Conservation (phyloP, 2,797 vertebrate genomes). For the Moxostoma hubbsi region DNA sequence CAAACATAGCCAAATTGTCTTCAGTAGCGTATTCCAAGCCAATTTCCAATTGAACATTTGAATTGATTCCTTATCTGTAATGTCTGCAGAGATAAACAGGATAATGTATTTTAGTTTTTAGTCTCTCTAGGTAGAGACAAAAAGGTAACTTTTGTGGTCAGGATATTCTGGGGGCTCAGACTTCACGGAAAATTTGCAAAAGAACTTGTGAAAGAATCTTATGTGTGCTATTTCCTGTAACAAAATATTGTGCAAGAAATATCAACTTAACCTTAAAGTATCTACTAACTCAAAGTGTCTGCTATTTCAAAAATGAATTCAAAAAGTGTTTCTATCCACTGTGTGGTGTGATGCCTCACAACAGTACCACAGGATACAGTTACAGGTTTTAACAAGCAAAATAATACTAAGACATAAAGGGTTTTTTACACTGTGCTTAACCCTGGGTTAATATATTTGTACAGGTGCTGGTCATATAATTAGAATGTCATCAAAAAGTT, state of each 20-base stretch:
- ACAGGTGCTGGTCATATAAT: too few species aligned
- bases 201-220: conserved; percentile 17
- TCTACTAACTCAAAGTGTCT: too few species aligned
- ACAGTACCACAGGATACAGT: too few species aligned
- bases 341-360: too few species aligned
- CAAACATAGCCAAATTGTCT: conserved; percentile 35
- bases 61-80: conserved; percentile 56
- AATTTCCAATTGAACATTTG: conserved; percentile 31
- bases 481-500: too few species aligned
- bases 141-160: conserved; percentile 34
- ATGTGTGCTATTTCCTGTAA: conserved; percentile 8
- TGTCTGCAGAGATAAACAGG: conserved; percentile 26
- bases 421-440: too few species aligned
- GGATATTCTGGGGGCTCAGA: conserved; percentile 21
- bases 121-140: conserved; percentile 5
- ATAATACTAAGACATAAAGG: too few species aligned
- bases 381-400: too few species aligned
- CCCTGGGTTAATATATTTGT: too few species aligned
- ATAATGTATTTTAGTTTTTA: conserved; percentile 37
- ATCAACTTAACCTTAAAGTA: not conserved
- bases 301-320: conserved; percentile 7
- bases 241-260: conserved; percentile 24
- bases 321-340: not conserved
- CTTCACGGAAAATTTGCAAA: conserved; percentile 4
- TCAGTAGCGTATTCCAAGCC: conserved; percentile 14